Percentiles rank a stretch among this genome's conserved stretches.
phyloP scores from a whole-genome alignment of 2,888 invertebrate genomes.

The Drosophila mettleri region DNA sequence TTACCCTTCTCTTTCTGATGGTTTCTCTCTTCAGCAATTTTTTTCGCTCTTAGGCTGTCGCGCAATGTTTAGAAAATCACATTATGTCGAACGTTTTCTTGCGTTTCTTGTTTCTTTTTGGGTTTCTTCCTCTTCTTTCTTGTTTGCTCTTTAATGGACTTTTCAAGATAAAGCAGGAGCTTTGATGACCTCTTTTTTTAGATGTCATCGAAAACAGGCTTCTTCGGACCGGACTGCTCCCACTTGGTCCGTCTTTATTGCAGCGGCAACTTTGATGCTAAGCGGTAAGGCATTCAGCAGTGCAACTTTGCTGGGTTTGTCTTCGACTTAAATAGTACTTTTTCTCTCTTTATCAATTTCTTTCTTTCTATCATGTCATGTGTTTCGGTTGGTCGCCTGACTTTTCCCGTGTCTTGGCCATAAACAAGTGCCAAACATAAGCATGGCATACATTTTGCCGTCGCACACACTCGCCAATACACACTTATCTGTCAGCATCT shows the following conservation, averaged over 20 bases:
- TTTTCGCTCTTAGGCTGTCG: background rate
- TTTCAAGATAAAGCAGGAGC: constrained; percentile 21
- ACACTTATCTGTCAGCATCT: constrained; percentile 58
- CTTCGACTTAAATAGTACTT: constrained; percentile 39
- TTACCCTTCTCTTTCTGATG: background rate
- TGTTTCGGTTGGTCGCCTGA: constrained; percentile 16
- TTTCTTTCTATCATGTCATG: constrained; percentile 2
- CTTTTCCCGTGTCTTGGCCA: constrained; percentile 39
- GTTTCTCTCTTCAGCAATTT: background rate
- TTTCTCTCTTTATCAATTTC: constrained; percentile 15
- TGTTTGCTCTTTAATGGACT: constrained; percentile 48
- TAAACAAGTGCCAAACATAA: constrained; percentile 62
- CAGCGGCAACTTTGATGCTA: constrained; percentile 22
- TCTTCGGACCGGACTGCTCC: background rate
- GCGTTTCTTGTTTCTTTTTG: constrained; percentile 30
- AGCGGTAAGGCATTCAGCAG: constrained; percentile 30
- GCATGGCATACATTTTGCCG: constrained; percentile 51
- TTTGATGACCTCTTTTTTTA: constrained; percentile 52
- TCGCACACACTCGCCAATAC: constrained; percentile 8
- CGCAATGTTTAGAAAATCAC: constrained; percentile 39
- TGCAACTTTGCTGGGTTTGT: constrained; percentile 41
- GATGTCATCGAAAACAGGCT: constrained; percentile 3
- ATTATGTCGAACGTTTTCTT: constrained; percentile 59
- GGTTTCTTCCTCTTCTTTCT: constrained; percentile 26
- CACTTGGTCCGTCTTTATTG: background rate